Conservation (phyloP, 1,140 invertebrate species). For the honey bee (Apis mellifera) region Amel_HAv3.1 CM009931.2:15085001-15085500, state of each 20-base stretch:
- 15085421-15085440: slow-evolving; percentile 10
- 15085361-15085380: slow-evolving; percentile 55
- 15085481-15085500: not conserved
- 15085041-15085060: slow-evolving; percentile 32
- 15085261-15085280: slow-evolving; percentile 46
- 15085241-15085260: slow-evolving; percentile 52
- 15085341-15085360: slow-evolving; percentile 65
- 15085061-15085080: not conserved
- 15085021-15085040: slow-evolving; percentile 63
- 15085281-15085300: slow-evolving; percentile 54
- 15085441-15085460: slow-evolving; percentile 65
- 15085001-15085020: slow-evolving; percentile 69
- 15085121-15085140: not conserved
- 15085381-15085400: not conserved
- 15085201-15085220: slow-evolving; percentile 67
- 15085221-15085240: slow-evolving; percentile 57
- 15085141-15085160: slow-evolving; percentile 11
- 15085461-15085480: slow-evolving; percentile 64
- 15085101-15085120: not conserved
- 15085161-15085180: slow-evolving; percentile 59
- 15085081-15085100: not conserved
- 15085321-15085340: slow-evolving; percentile 62
- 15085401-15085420: not conserved
- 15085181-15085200: slow-evolving; percentile 68
- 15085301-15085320: slow-evolving; percentile 59